phyloP scores from a whole-genome alignment of 2,113 vertebrate genomes.

The Rhadina sibilatrix region DNA sequence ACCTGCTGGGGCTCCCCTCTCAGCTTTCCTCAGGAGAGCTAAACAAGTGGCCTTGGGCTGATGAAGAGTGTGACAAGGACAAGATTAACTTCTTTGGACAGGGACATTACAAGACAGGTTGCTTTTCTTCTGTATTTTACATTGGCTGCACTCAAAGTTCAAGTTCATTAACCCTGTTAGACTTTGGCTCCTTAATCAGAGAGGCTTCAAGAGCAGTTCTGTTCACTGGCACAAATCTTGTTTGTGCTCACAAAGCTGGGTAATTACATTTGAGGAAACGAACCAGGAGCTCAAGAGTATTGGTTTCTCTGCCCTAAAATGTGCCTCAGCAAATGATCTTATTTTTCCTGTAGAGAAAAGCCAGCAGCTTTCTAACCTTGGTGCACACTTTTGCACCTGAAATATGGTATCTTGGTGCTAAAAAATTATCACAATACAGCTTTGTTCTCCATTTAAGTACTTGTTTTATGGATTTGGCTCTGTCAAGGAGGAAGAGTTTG shows the following conservation, averaged over 20 bases:
- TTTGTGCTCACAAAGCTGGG: neutral
- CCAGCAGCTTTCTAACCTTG: neutral
- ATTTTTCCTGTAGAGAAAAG: neutral
- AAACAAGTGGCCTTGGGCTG: neutral
- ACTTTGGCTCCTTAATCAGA: neutral
- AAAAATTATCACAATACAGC: neutral
- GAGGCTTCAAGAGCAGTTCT: neutral
- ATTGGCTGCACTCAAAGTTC: neutral
- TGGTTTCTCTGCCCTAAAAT: neutral
- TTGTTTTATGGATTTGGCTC: neutral
- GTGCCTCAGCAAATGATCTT: neutral
- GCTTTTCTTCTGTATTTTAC: neutral
- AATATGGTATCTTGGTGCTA: neutral
- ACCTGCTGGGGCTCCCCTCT: neutral
- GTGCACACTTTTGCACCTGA: neutral
- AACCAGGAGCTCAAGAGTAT: neutral
- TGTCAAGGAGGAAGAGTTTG: neutral
- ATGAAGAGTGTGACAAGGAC: neutral
- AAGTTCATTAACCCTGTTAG: neutral
- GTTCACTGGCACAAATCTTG: neutral
- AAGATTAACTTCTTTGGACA: neutral
- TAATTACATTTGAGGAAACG: neutral
- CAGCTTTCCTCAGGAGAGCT: neutral
- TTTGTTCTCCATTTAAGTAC: neutral
- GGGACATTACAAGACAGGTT: neutral